Evolutionary conservation across 2,113 vertebrate genomes (phyloP), one percentile per base, ranked within the genome.

Genomic region (Tursiops truncatus): DNA sequence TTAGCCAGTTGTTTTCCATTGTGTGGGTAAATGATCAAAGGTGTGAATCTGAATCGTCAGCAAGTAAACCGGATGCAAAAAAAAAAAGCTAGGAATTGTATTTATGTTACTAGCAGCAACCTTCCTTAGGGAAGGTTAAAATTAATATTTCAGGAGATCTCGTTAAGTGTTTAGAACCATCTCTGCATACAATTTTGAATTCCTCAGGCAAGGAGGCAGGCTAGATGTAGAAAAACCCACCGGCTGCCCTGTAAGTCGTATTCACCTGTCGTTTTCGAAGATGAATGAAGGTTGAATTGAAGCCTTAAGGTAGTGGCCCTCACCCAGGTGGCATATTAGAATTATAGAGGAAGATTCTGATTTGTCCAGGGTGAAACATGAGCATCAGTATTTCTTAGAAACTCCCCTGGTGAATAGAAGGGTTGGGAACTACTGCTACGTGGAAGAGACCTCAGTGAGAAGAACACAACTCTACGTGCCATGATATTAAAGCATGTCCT

Each of bases 111-210:
- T 81, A 76, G 14, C 17, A 91, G 38, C 71, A 63, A 26, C 0
- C 36, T 28, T 79, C 82, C 83, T 79, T 33, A 91, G n/a, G 25
- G 21, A 65, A 7, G 5, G 31, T 68, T 44, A 79, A 80, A 36
- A 92, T 70, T 44, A 90, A 44, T 83, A 79, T 93, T 90, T 92
- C 70, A 92, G 23, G 21, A 96, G 23, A 73, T 94, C 58, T n/a
- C 50, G 79, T 74, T 58, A 73, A 60, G 41, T 80, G 21, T 81
- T 94, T 77, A 76, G 84, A 96, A 70, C 50, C 7, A 56, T 93
- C 41, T 94, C 71, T 85, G 73, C n/a, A 47, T 76, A 76, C 88
- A 93, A 33, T 58, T 83, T 95, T 96, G 17, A 82, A 94, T 83
- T 95, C 50, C 28, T 85, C 63, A 85, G 62, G 26, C 56, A 86